Conservation (phyloP, 2,888 invertebrate species). For the Thecocarcelia acutangulata region DNA sequence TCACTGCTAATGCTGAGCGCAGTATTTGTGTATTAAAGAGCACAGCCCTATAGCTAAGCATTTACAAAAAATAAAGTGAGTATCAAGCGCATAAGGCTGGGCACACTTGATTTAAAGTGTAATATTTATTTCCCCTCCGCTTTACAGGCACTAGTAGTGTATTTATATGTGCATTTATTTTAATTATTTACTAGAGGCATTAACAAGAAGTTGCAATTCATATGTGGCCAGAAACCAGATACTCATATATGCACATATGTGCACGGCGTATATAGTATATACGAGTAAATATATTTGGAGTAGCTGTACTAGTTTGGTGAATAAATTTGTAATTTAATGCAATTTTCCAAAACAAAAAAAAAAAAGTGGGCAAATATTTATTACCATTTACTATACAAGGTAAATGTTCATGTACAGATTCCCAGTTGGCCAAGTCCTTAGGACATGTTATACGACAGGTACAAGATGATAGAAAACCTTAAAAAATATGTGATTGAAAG, state of each 20-base stretch:
- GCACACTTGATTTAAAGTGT: too few relatives aligned
- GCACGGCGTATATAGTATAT: neutral
- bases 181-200: constrained; percentile 3
- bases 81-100: too few relatives aligned
- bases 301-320: constrained; percentile 67
- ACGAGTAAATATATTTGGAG: constrained; percentile 14
- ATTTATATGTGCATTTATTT: constrained; percentile 11
- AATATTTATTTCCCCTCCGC: neutral
- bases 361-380: constrained; percentile 70
- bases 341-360: constrained; percentile 67
- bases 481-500: too few relatives aligned
- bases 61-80: too few relatives aligned
- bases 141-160: neutral
- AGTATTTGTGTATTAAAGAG: too few relatives aligned
- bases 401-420: neutral
- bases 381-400: constrained; percentile 32
- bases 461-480: too few relatives aligned
- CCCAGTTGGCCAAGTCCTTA: too few relatives aligned
- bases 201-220: constrained; percentile 22
- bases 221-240: constrained; percentile 15
- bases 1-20: too few relatives aligned
- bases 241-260: constrained; percentile 10
- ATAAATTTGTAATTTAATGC: constrained; percentile 70
- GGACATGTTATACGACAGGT: too few relatives aligned
- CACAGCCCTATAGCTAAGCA: too few relatives aligned